Evolutionary conservation across 2,888 invertebrate species (phyloP), one percentile per base, ranked within the genome.

Genomic region (Selenia dentaria): DNA sequence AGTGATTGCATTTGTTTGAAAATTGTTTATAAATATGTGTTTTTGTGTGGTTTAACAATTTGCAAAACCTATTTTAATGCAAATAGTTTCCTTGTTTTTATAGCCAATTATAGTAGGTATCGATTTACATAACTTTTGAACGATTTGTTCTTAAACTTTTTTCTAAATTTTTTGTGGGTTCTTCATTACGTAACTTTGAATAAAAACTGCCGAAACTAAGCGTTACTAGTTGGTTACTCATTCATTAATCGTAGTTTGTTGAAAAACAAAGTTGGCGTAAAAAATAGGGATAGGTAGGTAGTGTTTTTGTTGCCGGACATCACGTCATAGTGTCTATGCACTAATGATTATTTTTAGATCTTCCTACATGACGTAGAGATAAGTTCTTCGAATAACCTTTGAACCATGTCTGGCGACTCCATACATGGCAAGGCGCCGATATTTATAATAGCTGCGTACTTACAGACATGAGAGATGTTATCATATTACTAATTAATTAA

Each of bases 261-360:
- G 35, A 48, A 49, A 40, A 41, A 48, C 37, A 28, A 27, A 13
- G 2, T 14, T 43, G 6, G n/a, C 6, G 27, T 27, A 45, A 45
- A 39, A 45, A 44, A 11, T 8, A 8, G 45, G 38, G 26, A 38
- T 34, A 28, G 24, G 25, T 35, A 29, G 13, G 18, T 32, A 18
- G 14, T 9, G 27, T 54, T 55, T 51, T 51, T 49, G 38, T 33
- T 26, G 20, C 35, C 41, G 49, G 49, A 32, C 46, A 51, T 51
- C 51, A 54, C 39, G 25, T 33, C 10, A 12, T 43, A 28, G 26
- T 20, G 39, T 39, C 38, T 49, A 48, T 22, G 22, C 8, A 22
- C 22, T 22, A 22, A 22, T 22, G 6, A 22, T 22, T 22, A 22
- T 49, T 43, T 43, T 42, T 34, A 33, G 41, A 42, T 42, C 28